Evolutionary conservation across 2,888 invertebrate species (phyloP).

Genomic region (Girardia tigrina): DNA sequence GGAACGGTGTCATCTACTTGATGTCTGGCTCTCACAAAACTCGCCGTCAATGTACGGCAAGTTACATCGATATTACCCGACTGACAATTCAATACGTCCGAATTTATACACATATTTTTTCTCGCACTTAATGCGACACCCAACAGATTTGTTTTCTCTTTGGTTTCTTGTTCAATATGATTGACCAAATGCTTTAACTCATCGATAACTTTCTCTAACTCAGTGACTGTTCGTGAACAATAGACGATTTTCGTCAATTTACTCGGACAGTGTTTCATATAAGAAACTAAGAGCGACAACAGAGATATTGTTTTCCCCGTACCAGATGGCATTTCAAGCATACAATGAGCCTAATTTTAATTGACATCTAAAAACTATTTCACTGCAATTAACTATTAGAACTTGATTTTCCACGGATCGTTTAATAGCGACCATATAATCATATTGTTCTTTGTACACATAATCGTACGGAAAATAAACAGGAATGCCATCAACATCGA

Average conservation of each 20-base stretch:
- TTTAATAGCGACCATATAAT: conserved; percentile 94
- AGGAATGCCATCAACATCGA: conserved; percentile 80
- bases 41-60: conserved; percentile 35
- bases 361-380: conserved; percentile 30
- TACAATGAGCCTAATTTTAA: conserved; percentile 84
- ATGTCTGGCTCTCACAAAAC: conserved; percentile 57
- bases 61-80: conserved; percentile 34
- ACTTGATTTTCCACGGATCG: conserved; percentile 85
- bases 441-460: conserved; percentile 97
- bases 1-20: conserved; percentile 62
- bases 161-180: conserved; percentile 64
- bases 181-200: conserved; percentile 76
- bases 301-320: conserved; percentile 94
- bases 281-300: conserved; percentile 80
- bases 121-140: conserved; percentile 84
- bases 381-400: neutral
- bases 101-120: conserved; percentile 92
- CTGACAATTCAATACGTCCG: conserved; percentile 55
- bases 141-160: conserved; percentile 56
- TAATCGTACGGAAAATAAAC: conserved; percentile 98
- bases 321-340: conserved; percentile 97
- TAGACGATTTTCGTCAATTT: conserved; percentile 78
- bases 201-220: conserved; percentile 85
- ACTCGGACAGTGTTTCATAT: conserved; percentile 59
- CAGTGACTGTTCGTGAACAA: conserved; percentile 92